Evolutionary conservation across 2,113 vertebrate species (phyloP).

Genomic region (Cyphomyrus plagiostoma): DNA sequence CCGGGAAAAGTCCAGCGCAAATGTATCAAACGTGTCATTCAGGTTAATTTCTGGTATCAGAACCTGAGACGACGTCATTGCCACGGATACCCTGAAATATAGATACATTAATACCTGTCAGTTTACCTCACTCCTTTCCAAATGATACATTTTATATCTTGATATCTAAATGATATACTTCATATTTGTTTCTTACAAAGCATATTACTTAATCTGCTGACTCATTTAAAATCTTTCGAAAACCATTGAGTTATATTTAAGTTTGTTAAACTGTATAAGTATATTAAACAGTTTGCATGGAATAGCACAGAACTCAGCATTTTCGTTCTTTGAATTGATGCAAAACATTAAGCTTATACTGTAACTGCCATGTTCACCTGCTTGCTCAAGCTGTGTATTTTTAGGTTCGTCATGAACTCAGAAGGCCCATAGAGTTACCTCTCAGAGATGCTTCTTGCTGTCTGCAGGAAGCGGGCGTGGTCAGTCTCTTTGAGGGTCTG

Average conservation of each 20-base stretch:
- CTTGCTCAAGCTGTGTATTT: not conserved
- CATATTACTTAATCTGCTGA: not conserved
- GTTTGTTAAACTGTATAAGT: not conserved
- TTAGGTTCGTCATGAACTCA: not conserved
- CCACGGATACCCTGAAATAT: slow-evolving; percentile 86
- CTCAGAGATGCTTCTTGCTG: slow-evolving; percentile 90
- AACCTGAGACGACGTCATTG: slow-evolving; percentile 92
- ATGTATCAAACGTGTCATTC: slow-evolving; percentile 92
- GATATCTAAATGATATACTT: not conserved
- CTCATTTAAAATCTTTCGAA: not conserved
- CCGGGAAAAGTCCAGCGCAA: slow-evolving; percentile 90
- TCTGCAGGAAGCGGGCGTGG: slow-evolving; percentile 88
- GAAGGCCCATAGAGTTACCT: slow-evolving; percentile 56
- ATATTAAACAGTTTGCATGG: not conserved
- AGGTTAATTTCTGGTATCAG: slow-evolving; percentile 97
- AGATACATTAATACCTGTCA: not conserved
- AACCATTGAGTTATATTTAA: not conserved
- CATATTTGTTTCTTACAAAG: not conserved
- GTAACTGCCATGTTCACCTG: not conserved
- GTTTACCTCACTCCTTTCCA: not conserved
- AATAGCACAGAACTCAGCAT: not conserved
- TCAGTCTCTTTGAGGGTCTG: slow-evolving; percentile 90
- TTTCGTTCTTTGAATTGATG: not conserved
- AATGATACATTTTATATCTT: not conserved
- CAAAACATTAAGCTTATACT: not conserved